These are phyloP conservation scores for Oreochromis grahami DNA, from an alignment of 2,797 vertebrate species.

Conservation along the genomic window DNA sequence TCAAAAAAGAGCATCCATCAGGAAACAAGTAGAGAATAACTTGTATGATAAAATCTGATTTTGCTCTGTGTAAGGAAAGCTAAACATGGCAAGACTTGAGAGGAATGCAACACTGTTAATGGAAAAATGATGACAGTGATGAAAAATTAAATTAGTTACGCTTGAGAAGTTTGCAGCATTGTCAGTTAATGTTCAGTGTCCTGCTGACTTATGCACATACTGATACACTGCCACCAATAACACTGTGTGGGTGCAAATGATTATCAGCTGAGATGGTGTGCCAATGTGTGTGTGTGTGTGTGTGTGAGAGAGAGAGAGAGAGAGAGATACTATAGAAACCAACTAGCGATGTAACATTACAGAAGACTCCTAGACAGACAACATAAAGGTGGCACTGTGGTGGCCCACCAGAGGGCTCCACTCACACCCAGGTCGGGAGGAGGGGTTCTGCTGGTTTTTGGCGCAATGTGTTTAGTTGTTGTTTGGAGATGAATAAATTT, in stretches of 20 bases:
- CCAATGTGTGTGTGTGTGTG: background rate
- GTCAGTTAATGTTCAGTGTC: background rate
- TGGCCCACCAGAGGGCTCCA: too few species aligned
- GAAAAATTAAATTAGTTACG: background rate
- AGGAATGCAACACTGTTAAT: background rate
- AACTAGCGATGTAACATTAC: background rate
- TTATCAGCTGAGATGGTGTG: background rate
- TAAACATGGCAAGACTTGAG: background rate
- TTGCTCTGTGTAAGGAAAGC: background rate
- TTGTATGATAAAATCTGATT: background rate
- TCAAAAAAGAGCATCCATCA: background rate
- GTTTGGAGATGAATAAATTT: too few species aligned
- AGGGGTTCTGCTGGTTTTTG: too few species aligned
- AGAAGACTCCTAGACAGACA: background rate
- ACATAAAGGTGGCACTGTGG: background rate
- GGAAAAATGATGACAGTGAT: background rate
- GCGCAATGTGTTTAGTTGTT: too few species aligned
- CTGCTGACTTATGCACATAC: background rate
- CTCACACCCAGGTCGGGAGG: too few species aligned
- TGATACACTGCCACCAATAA: background rate
- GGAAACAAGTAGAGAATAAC: background rate
- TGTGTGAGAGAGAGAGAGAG: too few species aligned
- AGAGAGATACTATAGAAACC: background rate
- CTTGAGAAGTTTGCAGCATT: background rate
- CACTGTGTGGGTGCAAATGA: background rate